Evolutionary conservation across 2,888 invertebrate genomes (phyloP).

Genomic region (Protonemura montana): DNA sequence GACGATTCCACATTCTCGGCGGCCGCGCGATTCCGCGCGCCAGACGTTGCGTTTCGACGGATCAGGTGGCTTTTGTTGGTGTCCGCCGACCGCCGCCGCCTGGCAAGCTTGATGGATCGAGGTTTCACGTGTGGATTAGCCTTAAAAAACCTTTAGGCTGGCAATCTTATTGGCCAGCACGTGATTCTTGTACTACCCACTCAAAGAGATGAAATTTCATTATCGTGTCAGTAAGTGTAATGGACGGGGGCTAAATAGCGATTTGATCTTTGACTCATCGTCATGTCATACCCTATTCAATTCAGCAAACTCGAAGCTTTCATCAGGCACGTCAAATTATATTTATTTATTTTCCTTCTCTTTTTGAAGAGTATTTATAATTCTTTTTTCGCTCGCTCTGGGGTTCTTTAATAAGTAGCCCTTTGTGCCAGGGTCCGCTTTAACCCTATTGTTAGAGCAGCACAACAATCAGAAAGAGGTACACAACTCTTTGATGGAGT

Average conservation of each 20-base stretch:
- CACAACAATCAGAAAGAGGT: not conserved
- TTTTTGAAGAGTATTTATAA: constrained; percentile 12
- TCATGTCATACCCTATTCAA: not conserved
- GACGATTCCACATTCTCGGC: not conserved
- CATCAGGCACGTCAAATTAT: not conserved
- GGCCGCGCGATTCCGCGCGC: not conserved
- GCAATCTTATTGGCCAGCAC: constrained; percentile 27
- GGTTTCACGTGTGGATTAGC: constrained; percentile 24
- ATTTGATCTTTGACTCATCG: not conserved
- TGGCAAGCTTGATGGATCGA: constrained; percentile 18
- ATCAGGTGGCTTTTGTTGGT: constrained; percentile 12
- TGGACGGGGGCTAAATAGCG: not conserved
- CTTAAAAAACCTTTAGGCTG: constrained; percentile 17
- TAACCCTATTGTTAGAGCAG: not conserved
- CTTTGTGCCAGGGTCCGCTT: not conserved
- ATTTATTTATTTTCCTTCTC: not conserved
- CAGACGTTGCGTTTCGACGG: constrained; percentile 1
- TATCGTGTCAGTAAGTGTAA: constrained; percentile 27
- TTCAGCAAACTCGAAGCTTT: not conserved
- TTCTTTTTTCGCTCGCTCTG: not conserved
- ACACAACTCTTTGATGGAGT: not conserved
- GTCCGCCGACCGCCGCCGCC: not conserved
- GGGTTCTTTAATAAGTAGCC: constrained; percentile 7
- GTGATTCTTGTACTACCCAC: constrained; percentile 30
- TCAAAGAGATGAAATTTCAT: constrained; percentile 38